Conservation (phyloP, 2,113 vertebrate genomes). For the Psophia crepitans region DNA sequence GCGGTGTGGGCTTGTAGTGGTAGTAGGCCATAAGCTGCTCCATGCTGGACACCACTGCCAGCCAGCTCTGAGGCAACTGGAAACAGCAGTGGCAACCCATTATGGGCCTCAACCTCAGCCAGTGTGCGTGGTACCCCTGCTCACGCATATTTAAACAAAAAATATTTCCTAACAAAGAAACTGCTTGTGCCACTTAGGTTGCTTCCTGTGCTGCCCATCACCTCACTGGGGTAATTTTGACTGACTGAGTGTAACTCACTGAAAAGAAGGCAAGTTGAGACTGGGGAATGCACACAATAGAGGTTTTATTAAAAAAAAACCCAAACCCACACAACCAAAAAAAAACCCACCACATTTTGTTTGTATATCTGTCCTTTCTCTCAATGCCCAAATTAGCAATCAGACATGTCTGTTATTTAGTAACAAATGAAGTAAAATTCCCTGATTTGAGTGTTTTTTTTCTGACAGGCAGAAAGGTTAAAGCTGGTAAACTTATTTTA, state of each 20-base stretch:
- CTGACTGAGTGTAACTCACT: neutral
- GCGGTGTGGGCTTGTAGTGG: neutral
- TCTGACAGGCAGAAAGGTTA: neutral
- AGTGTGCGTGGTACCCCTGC: neutral
- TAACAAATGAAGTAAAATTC: neutral
- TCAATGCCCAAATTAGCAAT: neutral
- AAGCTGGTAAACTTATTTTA: slow-evolving; percentile 20
- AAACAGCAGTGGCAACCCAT: neutral
- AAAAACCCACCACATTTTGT: accelerated
- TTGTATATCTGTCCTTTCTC: neutral
- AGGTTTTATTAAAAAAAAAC: neutral
- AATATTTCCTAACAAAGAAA: neutral
- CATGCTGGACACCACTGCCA: neutral
- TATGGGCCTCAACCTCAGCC: neutral
- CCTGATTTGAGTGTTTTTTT: neutral
- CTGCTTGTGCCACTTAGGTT: neutral
- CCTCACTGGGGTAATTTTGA: neutral
- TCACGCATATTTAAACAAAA: neutral
- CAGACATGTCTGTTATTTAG: neutral
- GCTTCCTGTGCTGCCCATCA: neutral
- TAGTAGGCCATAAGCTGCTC: neutral
- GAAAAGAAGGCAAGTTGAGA: neutral
- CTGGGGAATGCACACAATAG: neutral
- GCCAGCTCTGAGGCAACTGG: neutral
- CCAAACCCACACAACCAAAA: neutral